Evolutionary conservation across 2,113 vertebrate genomes (phyloP).

Genomic region (Polyodon spathula): DNA sequence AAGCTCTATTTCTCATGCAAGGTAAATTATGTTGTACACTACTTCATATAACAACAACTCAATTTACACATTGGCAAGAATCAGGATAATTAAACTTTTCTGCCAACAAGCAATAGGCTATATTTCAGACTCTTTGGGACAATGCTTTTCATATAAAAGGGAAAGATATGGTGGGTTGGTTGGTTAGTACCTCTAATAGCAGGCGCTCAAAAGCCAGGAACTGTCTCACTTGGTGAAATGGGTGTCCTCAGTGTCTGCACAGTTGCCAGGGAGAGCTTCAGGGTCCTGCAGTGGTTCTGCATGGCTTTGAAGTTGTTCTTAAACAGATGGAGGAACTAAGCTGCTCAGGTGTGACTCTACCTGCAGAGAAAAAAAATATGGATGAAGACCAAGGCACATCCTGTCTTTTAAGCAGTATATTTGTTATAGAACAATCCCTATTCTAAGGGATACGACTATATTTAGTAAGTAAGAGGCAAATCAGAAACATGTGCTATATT

Average conservation of each 20-base stretch:
- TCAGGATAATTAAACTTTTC: too few species aligned
- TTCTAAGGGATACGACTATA: too few species aligned
- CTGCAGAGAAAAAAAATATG: slow-evolving; percentile 48
- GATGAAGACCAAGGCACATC: slow-evolving; percentile 7
- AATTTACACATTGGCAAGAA: too few species aligned
- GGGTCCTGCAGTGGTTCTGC: slow-evolving; percentile 74
- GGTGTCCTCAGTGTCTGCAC: slow-evolving; percentile 72
- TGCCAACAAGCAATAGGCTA: too few species aligned
- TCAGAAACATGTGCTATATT: too few species aligned
- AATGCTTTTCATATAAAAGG: too few species aligned
- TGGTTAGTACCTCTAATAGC: slow-evolving; percentile 75
- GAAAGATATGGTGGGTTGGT: slow-evolving; percentile 5
- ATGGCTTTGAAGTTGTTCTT: slow-evolving; percentile 67
- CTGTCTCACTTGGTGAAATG: slow-evolving; percentile 77
- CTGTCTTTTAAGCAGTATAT: background rate
- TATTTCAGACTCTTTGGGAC: too few species aligned
- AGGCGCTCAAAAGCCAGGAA: slow-evolving; percentile 86
- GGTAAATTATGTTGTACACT: too few species aligned
- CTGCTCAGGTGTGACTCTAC: slow-evolving; percentile 85
- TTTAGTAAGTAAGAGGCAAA: too few species aligned
- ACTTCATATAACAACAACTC: too few species aligned
- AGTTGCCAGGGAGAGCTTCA: slow-evolving; percentile 78
- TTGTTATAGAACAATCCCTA: too few species aligned
- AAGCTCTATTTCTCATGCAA: too few species aligned
- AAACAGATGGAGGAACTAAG: slow-evolving; percentile 80